Evolutionary conservation across 1,140 invertebrate species (phyloP).

Genomic region (Hypsibius dujardini): DNA sequence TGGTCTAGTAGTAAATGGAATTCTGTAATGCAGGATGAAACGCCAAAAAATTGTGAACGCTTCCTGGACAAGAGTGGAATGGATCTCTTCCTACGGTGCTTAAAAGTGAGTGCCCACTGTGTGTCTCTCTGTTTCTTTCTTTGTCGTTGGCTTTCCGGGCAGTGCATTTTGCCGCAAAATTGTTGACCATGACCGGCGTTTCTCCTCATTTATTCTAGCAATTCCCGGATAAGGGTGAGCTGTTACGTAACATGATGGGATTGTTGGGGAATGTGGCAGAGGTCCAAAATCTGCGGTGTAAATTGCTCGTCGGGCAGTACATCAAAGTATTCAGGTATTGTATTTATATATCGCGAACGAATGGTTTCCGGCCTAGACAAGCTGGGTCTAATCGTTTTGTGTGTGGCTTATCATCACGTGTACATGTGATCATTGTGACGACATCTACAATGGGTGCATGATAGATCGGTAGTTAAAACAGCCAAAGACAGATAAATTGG

Average conservation of each 20-base stretch:
- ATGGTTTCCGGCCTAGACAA: too few relatives aligned
- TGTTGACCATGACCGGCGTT: not conserved
- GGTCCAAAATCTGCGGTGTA: slow-evolving; percentile 57
- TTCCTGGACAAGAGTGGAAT: slow-evolving; percentile 71
- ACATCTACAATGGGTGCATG: too few relatives aligned
- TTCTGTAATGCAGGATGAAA: slow-evolving; percentile 48
- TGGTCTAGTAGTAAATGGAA: too few relatives aligned
- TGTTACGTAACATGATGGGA: slow-evolving; percentile 86
- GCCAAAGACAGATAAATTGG: too few relatives aligned
- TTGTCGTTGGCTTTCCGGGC: too few relatives aligned
- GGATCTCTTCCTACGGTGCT: slow-evolving; percentile 64
- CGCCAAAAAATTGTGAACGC: slow-evolving; percentile 68
- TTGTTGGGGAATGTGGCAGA: slow-evolving; percentile 81
- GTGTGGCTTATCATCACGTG: too few relatives aligned
- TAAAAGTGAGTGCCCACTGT: slow-evolving; percentile 33
- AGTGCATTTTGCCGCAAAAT: too few relatives aligned
- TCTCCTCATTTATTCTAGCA: slow-evolving; percentile 39
- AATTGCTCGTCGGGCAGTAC: slow-evolving; percentile 66
- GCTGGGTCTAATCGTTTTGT: too few relatives aligned
- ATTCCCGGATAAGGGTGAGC: slow-evolving; percentile 67
- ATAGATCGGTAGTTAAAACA: too few relatives aligned
- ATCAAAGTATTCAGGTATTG: slow-evolving; percentile 53
- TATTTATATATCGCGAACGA: slow-evolving; percentile 14
- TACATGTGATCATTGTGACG: too few relatives aligned
- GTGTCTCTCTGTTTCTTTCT: not conserved